A percentile compares a stretch with the other conserved stretches of the same genome.
These are phyloP conservation scores for Periphyllus acericola DNA, from an alignment of 2,888 invertebrate species.

Conservation along the genomic window DNA sequence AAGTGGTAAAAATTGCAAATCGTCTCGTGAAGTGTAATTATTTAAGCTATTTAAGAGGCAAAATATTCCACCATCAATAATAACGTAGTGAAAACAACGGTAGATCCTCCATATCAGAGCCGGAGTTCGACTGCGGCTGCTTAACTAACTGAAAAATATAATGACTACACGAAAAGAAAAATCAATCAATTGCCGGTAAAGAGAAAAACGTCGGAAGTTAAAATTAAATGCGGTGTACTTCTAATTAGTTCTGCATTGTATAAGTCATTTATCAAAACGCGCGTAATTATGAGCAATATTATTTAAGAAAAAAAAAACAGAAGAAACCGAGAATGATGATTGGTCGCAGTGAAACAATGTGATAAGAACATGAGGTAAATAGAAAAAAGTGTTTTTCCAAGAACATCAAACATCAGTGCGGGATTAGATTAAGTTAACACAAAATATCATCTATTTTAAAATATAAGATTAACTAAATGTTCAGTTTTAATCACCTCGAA, in stretches of 20 bases:
- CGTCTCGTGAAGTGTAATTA: neutral
- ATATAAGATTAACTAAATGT: too few species aligned
- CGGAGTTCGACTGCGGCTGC: neutral
- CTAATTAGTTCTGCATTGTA: neutral
- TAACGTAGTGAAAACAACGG: neutral
- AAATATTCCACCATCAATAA: neutral
- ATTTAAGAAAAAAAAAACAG: neutral
- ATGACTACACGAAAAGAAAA: neutral
- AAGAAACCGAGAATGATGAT: neutral
- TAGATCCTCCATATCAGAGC: neutral
- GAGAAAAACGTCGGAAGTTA: neutral
- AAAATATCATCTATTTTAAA: too few species aligned
- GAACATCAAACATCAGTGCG: too few species aligned
- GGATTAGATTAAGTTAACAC: too few species aligned
- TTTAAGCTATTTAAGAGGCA: neutral
- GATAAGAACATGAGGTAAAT: too few species aligned
- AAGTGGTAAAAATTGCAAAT: conserved; percentile 11
- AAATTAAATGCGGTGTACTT: neutral
- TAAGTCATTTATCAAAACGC: neutral
- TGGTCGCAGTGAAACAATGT: too few species aligned
- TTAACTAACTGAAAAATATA: neutral
- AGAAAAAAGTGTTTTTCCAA: too few species aligned
- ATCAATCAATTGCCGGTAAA: neutral
- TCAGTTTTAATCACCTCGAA: too few species aligned
- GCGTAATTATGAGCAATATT: neutral